These are phyloP conservation scores for Dicroscelio sp. DNA, from an alignment of 2,888 invertebrate species.

Conservation along the genomic window DNA sequence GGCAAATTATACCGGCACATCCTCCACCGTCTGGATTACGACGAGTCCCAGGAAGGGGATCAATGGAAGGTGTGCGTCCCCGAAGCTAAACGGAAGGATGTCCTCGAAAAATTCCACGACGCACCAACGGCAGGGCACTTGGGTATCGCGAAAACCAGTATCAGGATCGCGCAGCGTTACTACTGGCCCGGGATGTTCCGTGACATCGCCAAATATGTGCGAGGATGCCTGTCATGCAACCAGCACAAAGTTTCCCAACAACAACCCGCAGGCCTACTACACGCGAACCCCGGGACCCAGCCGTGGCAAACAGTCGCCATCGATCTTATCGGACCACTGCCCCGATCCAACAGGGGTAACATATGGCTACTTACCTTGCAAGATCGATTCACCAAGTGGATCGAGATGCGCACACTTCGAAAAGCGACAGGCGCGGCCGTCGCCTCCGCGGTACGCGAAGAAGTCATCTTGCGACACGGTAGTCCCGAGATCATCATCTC, in stretches of 20 bases:
- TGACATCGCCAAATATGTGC: neutral
- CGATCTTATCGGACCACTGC: conserved; percentile 18
- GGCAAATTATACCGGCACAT: neutral
- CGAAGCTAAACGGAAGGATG: neutral
- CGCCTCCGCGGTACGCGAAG: neutral
- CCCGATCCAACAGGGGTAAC: neutral
- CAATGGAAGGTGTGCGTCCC: conserved; percentile 72
- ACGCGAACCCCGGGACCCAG: neutral
- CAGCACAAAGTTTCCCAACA: neutral
- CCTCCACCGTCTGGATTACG: too few relatives aligned
- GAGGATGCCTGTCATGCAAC: neutral
- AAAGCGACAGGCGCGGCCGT: neutral
- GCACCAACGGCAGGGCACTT: conserved; percentile 61
- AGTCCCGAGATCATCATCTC: neutral
- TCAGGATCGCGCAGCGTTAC: conserved; percentile 17
- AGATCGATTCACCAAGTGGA: conserved; percentile 12
- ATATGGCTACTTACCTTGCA: neutral
- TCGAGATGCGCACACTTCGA: neutral
- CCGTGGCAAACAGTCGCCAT: neutral
- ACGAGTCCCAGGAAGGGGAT: conserved; percentile 6
- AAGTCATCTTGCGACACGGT: neutral
- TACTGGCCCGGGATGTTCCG: too few relatives aligned
- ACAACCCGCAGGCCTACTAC: neutral
- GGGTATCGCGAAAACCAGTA: conserved; percentile 55
- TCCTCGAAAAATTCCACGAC: conserved; percentile 40